Base-by-base conservation (phyloP, 2,797 vertebrate genomes). In the Enteromius anoplus region DNA sequence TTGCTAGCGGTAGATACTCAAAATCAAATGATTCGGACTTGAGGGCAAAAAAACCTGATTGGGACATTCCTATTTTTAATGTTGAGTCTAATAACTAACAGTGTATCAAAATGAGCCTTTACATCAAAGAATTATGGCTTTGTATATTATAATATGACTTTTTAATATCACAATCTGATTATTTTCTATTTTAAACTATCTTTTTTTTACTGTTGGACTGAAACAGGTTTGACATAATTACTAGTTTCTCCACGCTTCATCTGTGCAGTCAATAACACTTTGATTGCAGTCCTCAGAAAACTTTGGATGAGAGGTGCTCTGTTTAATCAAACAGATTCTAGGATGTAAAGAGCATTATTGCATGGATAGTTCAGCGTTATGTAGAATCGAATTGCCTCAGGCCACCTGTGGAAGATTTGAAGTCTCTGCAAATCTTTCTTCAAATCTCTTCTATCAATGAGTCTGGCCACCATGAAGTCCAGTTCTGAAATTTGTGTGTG, bases 381-480 rank as follows among this genome's bases (percentile, higher is more conserved):
- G 23, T 32, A 77, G 72, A 82, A 15, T 55, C 17, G 3, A 70
- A 37, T 4, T 17, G n/a, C 49, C 17, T 68, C 21, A 73, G 58
- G 37, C 19, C 10, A 71, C 11, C 26, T 51, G 45, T 32, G 29
- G 23, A 65, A 9, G 42, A 70, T 26, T 8, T 69, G 26, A 83
- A 64, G 60, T 79, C 40, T 49, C 19, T 64, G 62, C 6, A 64
- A 64, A 64, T 65, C 62, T 65, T 29, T 53, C 19, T 68, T 53
- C 14, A 80, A 19, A 77, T 77, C 53, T 70, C 14, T 70, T 69
- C 51, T 70, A 42, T 69, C 17, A 47, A 70, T 64, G 32, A 37
- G 14, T 77, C 62, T 47, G 26, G 32, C 26, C 65, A 70, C 73
- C 23, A 49, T 55, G 64, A 76, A 8, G 64, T 40, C 62, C 32